These are phyloP conservation scores for Drosophila punjabiensis DNA, from an alignment of 1,140 invertebrate species.

Conservation along the genomic window DNA sequence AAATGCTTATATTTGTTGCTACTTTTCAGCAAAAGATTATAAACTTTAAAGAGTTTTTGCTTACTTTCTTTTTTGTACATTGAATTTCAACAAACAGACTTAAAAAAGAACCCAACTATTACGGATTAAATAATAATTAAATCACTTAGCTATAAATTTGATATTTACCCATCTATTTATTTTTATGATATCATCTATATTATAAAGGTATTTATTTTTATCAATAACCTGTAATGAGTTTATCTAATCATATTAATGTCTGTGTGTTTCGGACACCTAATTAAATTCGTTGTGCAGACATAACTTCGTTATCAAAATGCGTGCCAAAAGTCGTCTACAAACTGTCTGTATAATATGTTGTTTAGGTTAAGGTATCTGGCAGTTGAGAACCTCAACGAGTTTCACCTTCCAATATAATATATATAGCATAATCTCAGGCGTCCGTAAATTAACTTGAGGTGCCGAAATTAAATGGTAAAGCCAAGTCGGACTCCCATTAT, in stretches of 20 bases:
- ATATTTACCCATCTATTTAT: slow-evolving; percentile 1
- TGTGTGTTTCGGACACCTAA: not conserved
- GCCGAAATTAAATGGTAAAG: slow-evolving; percentile 23
- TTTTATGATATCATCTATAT: not conserved
- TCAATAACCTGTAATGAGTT: slow-evolving; percentile 15
- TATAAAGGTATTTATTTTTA: slow-evolving; percentile 10
- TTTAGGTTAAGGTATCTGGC: too few species aligned
- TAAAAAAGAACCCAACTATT: not conserved
- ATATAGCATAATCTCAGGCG: slow-evolving; percentile 61
- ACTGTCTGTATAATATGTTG: not conserved
- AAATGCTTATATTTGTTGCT: not conserved
- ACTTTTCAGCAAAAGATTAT: not conserved
- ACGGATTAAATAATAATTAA: not conserved
- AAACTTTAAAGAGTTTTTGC: too few species aligned
- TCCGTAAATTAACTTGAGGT: slow-evolving; percentile 5
- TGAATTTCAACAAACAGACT: not conserved
- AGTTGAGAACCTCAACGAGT: not conserved
- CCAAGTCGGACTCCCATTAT: slow-evolving; percentile 5
- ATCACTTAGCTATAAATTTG: not conserved
- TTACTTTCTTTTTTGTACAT: not conserved
- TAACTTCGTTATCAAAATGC: not conserved
- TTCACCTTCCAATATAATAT: not conserved
- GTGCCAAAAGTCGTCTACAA: slow-evolving; percentile 7
- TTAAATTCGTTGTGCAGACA: slow-evolving; percentile 13
- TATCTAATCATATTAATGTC: slow-evolving; percentile 28